Percentiles rank a stretch among this genome's conserved stretches.
phyloP scores from a whole-genome alignment of 2,113 vertebrate genomes.

The Acanthochromis polyacanthus region DNA sequence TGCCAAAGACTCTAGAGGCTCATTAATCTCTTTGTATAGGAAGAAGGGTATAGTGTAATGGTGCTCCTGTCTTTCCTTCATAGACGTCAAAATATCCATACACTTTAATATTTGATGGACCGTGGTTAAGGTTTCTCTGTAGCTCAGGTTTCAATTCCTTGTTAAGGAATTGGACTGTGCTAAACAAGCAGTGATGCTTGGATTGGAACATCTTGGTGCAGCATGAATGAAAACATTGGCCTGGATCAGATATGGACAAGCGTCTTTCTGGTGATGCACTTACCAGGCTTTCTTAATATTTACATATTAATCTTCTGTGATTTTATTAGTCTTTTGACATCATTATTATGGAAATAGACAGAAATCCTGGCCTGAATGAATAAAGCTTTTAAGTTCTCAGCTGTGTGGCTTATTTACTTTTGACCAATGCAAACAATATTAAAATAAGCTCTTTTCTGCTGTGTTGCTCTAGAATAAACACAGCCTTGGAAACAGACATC shows the following conservation, averaged over 20 bases:
- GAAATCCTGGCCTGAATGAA: conserved; percentile 57
- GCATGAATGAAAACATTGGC: conserved; percentile 42
- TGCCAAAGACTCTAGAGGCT: conserved; percentile 19
- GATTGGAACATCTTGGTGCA: conserved; percentile 31
- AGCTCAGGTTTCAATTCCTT: conserved; percentile 67
- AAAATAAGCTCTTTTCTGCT: conserved; percentile 66
- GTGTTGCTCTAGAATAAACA: conserved; percentile 74
- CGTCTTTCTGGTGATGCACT: conserved; percentile 30
- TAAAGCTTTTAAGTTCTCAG: conserved; percentile 50
- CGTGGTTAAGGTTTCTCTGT: conserved; percentile 67
- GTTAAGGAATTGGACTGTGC: conserved; percentile 62
- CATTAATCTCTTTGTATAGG: conserved; percentile 50
- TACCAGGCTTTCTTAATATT: conserved; percentile 42
- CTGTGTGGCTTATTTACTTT: conserved; percentile 68
- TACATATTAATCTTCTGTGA: conserved; percentile 34
- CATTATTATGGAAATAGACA: conserved; percentile 58
- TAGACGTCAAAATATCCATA: conserved; percentile 70
- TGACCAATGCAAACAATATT: conserved; percentile 73
- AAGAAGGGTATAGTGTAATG: conserved; percentile 27
- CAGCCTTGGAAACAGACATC: conserved; percentile 65
- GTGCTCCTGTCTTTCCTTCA: conserved; percentile 66
- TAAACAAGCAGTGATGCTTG: conserved; percentile 49
- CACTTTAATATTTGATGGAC: conserved; percentile 74
- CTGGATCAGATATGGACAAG: conserved; percentile 26
- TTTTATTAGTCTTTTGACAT: conserved; percentile 54